A percentile compares a stretch with the other conserved stretches of the same genome.
Evolutionary conservation across 1,140 invertebrate species (phyloP).

Genomic region (Philopotamus ludificatus): DNA sequence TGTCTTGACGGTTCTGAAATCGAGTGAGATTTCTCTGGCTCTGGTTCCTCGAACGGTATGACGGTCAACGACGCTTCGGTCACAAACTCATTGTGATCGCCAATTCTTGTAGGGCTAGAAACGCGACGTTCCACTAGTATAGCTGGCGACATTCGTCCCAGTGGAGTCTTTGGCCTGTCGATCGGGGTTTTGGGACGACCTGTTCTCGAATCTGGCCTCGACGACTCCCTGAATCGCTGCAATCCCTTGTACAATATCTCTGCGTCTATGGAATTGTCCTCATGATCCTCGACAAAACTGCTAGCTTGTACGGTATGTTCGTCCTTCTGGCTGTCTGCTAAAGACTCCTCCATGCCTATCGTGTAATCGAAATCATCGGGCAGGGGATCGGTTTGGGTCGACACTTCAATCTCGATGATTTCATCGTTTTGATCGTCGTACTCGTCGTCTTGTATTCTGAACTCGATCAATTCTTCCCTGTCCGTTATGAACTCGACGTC

Average conservation of each 20-base stretch:
- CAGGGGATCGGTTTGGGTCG: slow-evolving; percentile 78
- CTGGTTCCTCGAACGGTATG: slow-evolving; percentile 47
- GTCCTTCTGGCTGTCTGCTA: slow-evolving; percentile 42
- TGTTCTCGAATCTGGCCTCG: slow-evolving; percentile 49
- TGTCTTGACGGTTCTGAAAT: neutral
- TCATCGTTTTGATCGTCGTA: slow-evolving; percentile 42
- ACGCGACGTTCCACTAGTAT: slow-evolving; percentile 59
- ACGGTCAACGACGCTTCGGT: slow-evolving; percentile 60
- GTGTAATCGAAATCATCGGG: slow-evolving; percentile 75
- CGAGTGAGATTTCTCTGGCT: neutral
- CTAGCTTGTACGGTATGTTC: slow-evolving; percentile 7
- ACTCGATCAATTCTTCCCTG: neutral
- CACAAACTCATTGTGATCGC: slow-evolving; percentile 54
- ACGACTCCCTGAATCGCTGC: slow-evolving; percentile 52
- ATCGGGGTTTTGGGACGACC: slow-evolving; percentile 56
- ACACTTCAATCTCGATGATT: slow-evolving; percentile 67
- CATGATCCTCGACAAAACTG: slow-evolving; percentile 16
- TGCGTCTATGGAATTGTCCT: slow-evolving; percentile 44
- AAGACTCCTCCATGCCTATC: slow-evolving; percentile 57
- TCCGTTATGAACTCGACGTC: slow-evolving; percentile 25
- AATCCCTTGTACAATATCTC: slow-evolving; percentile 48
- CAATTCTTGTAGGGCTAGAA: slow-evolving; percentile 57
- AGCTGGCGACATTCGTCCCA: slow-evolving; percentile 59
- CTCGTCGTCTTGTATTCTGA: neutral
- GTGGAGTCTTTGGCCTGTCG: slow-evolving; percentile 55